Evolutionary conservation across 2,113 vertebrate genomes (phyloP), one percentile per base, ranked within the genome.

Genomic region (Egretta garzetta): DNA sequence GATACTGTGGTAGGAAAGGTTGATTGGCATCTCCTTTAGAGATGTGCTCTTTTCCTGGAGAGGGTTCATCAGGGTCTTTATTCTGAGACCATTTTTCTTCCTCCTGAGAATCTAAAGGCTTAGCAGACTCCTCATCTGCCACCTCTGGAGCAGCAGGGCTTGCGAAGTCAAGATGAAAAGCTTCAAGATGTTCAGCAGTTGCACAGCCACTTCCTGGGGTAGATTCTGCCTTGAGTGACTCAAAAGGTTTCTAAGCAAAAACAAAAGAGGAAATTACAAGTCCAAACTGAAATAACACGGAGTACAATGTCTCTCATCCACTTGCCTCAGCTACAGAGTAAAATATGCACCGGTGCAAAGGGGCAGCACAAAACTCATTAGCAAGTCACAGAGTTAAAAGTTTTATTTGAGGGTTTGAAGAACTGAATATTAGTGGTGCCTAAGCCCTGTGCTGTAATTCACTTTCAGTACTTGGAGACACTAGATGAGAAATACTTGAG

Each of bases 1-100:
- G 98, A 96, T 98, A 99, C 55, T 99, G 99, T 37, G 98, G 97
- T 3, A 98, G 96, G 56, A 97, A 70, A 6, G 90, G 66, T 6
- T 98, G 98, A 39, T 91, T 93, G 95, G 92, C 47, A 86, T 87
- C 93, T 94, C 96, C 97, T 88, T 94, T 96, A 81, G 70, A 80
- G 49, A n/a, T 56, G 33, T 88, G 86, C 35, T 97, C 97, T 9
- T 88, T 97, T 94, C 94, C 96, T 81, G 84, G 58, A 20, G 77
- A 53, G 15, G 67, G 43, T 37, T 98, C 98, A 86, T 95, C 88
- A 8, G 33, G 33, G 30, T 96, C 74, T 92, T 88, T 62, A 39
- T 64, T 97, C 80, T 94, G 90, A 35, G 58, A 86, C 53, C 6
- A 10, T 53, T 91, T 93, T 81, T 91, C 87, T 96, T 90, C 91